These are phyloP conservation scores for Tetramorium simillimum DNA, from an alignment of 1,140 invertebrate species.

Conservation along the genomic window DNA sequence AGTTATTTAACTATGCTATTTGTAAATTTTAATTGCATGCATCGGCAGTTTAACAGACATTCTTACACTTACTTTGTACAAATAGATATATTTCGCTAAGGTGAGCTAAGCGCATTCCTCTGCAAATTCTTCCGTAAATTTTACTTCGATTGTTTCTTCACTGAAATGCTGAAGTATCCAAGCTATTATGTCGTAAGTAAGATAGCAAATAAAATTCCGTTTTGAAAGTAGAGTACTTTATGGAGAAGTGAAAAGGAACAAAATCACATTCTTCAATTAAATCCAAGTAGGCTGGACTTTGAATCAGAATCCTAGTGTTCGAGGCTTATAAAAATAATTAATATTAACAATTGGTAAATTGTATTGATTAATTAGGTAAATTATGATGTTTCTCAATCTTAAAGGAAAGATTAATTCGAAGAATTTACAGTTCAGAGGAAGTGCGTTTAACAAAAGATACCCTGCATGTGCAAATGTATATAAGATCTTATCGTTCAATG, in stretches of 20 bases:
- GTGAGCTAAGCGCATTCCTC: background rate
- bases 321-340: background rate
- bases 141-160: background rate
- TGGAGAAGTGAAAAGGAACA: background rate
- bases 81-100: background rate
- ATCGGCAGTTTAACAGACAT: background rate
- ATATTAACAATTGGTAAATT: background rate
- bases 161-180: background rate
- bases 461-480: no score
- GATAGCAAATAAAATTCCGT: background rate
- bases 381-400: background rate
- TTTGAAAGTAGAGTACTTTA: background rate
- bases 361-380: background rate
- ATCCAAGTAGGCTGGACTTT: background rate
- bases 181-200: background rate
- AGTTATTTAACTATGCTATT: background rate
- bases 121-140: background rate
- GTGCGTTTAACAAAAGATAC: no score
- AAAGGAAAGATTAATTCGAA: background rate
- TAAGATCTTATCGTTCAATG: background rate
- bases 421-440: background rate
- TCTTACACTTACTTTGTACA: conserved; percentile 1
- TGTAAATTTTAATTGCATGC: background rate
- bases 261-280: background rate
- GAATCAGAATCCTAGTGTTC: background rate